These are phyloP conservation scores for Caenorhabditis sp. DNA, from an alignment of 2,888 invertebrate species.

Conservation along the genomic window DNA sequence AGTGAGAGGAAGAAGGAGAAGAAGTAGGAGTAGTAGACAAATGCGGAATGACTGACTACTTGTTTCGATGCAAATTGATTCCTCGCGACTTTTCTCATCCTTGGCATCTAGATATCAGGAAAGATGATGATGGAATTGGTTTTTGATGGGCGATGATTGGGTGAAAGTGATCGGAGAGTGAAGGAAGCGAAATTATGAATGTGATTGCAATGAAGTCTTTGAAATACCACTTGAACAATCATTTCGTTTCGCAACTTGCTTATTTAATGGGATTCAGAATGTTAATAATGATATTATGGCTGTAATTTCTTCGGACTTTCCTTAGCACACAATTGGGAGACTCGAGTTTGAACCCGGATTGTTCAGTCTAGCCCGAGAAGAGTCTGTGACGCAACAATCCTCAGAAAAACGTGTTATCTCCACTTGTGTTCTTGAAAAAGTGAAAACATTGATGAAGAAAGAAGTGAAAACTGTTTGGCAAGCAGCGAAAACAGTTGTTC, in stretches of 20 bases:
- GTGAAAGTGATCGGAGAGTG: slow-evolving; percentile 47
- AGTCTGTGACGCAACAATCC: slow-evolving; percentile 43
- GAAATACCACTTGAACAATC: slow-evolving; percentile 10
- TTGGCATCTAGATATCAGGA: slow-evolving; percentile 44
- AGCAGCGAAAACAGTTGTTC: slow-evolving; percentile 52
- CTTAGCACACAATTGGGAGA: too few species aligned
- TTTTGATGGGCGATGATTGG: slow-evolving; percentile 46
- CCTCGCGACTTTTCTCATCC: slow-evolving; percentile 30
- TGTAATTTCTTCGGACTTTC: too few species aligned
- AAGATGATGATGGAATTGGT: slow-evolving; percentile 40
- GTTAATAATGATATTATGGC: too few species aligned
- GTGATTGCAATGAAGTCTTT: slow-evolving; percentile 16
- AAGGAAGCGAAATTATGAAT: slow-evolving; percentile 22
- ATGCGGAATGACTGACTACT: slow-evolving; percentile 22
- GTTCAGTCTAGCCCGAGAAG: too few species aligned
- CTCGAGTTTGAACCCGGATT: too few species aligned
- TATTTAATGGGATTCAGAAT: neutral
- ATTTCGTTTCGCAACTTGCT: slow-evolving; percentile 10
- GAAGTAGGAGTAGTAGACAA: too few species aligned
- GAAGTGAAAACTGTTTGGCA: slow-evolving; percentile 30
- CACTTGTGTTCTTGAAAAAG: slow-evolving; percentile 27
- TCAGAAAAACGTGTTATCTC: slow-evolving; percentile 48
- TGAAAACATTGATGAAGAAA: slow-evolving; percentile 43
- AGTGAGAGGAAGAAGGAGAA: neutral
- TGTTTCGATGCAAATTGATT: slow-evolving; percentile 47